phyloP scores from a whole-genome alignment of 1,140 invertebrate genomes.

The Amphibalanus amphitrite region DNA sequence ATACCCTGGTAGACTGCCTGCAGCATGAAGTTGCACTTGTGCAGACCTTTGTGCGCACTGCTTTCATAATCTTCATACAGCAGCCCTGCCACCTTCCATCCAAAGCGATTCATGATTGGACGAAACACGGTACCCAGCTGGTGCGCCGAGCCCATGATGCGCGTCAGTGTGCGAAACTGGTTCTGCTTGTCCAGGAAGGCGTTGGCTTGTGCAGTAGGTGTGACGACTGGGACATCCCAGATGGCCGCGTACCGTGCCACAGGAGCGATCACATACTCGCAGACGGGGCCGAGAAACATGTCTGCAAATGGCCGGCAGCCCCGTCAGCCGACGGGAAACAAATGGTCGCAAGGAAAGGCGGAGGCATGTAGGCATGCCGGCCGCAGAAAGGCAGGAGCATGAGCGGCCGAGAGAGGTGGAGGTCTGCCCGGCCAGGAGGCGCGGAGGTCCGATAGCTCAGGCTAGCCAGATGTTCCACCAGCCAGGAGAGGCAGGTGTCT shows the following conservation, averaged over 20 bases:
- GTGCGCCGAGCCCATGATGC: conserved; percentile 66
- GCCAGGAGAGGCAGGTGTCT: no score
- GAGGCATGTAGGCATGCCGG: no score
- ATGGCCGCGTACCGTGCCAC: conserved; percentile 66
- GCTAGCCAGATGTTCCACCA: no score
- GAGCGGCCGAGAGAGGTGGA: no score
- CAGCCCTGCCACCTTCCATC: conserved; percentile 46
- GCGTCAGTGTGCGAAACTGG: conserved; percentile 57
- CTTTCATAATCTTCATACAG: conserved; percentile 48
- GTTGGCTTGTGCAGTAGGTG: conserved; percentile 62
- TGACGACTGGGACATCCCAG: conserved; percentile 77
- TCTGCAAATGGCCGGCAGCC: no score
- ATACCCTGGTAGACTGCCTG: neutral
- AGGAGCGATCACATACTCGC: conserved; percentile 77
- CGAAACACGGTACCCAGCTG: conserved; percentile 39
- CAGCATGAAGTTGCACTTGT: conserved; percentile 11
- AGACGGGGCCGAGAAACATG: conserved; percentile 75
- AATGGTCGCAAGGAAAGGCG: no score
- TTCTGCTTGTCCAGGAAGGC: conserved; percentile 49
- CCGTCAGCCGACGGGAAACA: no score
- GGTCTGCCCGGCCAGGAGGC: no score
- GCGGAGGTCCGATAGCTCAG: no score
- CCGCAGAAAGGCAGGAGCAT: no score
- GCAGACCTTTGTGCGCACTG: conserved; percentile 18
- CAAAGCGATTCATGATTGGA: conserved; percentile 45